phyloP scores from a whole-genome alignment of 2,113 vertebrate genomes.

The Phalacrocorax carbo region DNA sequence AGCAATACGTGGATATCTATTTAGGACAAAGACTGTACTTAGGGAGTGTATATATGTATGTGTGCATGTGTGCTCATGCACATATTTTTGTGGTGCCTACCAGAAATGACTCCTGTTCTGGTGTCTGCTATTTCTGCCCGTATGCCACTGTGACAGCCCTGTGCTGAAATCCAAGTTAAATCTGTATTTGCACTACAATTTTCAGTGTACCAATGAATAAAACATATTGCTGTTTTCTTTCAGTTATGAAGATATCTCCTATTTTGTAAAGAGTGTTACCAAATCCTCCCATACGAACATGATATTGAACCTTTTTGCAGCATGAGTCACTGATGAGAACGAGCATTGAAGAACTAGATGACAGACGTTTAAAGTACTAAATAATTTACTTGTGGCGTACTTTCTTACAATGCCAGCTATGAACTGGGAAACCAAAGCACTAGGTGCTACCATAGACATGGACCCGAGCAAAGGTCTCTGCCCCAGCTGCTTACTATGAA shows the following conservation, averaged over 20 bases:
- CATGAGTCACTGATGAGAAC: neutral
- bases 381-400: neutral
- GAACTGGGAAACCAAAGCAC: neutral
- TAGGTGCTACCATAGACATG: neutral
- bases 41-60: neutral
- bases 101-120: neutral
- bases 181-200: neutral
- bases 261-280: neutral
- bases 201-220: neutral
- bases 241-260: neutral
- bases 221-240: neutral
- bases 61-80: neutral
- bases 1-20: neutral
- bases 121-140: neutral
- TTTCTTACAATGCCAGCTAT: neutral
- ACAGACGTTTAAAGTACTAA: neutral
- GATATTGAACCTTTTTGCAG: neutral
- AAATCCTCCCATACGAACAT: neutral
- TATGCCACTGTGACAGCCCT: neutral
- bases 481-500: neutral
- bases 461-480: neutral
- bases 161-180: slow-evolving; percentile 4
- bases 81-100: neutral
- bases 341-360: neutral
- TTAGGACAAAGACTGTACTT: neutral